A percentile compares a stretch with the other conserved stretches of the same genome.
Evolutionary conservation across 2,797 vertebrate species (phyloP).

Genomic region (Naso thynnoides): DNA sequence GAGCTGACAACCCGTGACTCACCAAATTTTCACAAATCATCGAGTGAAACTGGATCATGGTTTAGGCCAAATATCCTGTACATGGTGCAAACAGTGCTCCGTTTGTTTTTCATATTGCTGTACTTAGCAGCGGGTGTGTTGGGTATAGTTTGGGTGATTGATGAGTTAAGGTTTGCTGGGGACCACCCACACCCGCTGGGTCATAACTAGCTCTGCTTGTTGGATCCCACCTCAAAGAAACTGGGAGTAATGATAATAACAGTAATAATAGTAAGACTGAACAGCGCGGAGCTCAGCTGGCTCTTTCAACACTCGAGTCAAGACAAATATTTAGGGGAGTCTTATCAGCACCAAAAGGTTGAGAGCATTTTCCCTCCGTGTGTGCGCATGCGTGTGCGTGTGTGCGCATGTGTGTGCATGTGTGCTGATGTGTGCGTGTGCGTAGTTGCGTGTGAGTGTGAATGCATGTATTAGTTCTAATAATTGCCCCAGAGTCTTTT

Average conservation of each 20-base stretch:
- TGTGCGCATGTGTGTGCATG: neutral
- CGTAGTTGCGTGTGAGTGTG: neutral
- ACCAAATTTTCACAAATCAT: slow-evolving; percentile 1
- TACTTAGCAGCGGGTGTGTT: slow-evolving; percentile 23
- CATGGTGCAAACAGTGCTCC: slow-evolving; percentile 5
- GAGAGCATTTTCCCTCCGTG: slow-evolving; percentile 17
- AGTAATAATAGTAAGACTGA: slow-evolving; percentile 43
- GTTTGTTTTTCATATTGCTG: slow-evolving; percentile 41
- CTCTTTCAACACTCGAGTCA: slow-evolving; percentile 45
- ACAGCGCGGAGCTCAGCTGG: slow-evolving; percentile 33
- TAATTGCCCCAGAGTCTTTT: no score
- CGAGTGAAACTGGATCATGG: neutral
- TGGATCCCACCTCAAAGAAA: slow-evolving; percentile 58
- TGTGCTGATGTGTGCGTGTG: neutral
- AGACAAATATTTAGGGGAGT: slow-evolving; percentile 68
- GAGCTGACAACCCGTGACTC: neutral
- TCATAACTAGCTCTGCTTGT: slow-evolving; percentile 45
- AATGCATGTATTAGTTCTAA: neutral
- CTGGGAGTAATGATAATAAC: slow-evolving; percentile 30
- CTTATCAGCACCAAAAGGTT: slow-evolving; percentile 58
- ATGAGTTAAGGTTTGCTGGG: slow-evolving; percentile 44
- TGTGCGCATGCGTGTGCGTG: slow-evolving; percentile 20
- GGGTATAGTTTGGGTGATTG: slow-evolving; percentile 47
- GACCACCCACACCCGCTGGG: slow-evolving; percentile 66
- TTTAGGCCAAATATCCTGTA: slow-evolving; percentile 32